Evolutionary conservation across 2,797 vertebrate genomes (phyloP).

Genomic region (Gymnoscopelus braueri): DNA sequence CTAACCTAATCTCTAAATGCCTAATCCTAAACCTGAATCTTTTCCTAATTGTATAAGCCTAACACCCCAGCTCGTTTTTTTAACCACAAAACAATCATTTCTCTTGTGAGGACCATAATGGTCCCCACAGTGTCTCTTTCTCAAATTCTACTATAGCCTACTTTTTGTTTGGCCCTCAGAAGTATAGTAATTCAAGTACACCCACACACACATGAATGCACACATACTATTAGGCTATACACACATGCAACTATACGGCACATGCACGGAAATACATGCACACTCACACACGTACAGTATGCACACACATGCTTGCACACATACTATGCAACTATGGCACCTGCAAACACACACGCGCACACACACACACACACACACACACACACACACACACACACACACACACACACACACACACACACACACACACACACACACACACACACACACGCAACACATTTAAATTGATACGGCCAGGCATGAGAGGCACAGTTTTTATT

Average conservation of each 20-base stretch:
- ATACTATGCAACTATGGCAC: not conserved
- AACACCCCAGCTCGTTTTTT: no score
- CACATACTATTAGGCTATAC: no score
- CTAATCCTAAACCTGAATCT: no score
- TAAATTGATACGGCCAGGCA: constrained; percentile 8
- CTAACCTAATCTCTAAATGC: no score
- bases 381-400: not conserved
- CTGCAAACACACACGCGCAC: not conserved
- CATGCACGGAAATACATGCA: no score
- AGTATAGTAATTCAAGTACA: not conserved
- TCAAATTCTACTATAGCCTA: no score
- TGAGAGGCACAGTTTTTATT: not conserved
- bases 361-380: not conserved
- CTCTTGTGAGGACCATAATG: no score
- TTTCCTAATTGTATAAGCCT: no score
- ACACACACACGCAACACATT: constrained; percentile 14
- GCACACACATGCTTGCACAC: not conserved
- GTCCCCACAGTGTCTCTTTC: no score
- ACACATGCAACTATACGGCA: not conserved
- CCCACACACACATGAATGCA: not conserved
- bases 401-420: not conserved
- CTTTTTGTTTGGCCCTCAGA: no score
- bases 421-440: not conserved
- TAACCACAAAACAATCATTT: no score
- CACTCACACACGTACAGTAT: not conserved